Evolutionary conservation across 1,140 invertebrate genomes (phyloP), one percentile per base, ranked within the genome.

Genomic region (Magallana ariakensis): DNA sequence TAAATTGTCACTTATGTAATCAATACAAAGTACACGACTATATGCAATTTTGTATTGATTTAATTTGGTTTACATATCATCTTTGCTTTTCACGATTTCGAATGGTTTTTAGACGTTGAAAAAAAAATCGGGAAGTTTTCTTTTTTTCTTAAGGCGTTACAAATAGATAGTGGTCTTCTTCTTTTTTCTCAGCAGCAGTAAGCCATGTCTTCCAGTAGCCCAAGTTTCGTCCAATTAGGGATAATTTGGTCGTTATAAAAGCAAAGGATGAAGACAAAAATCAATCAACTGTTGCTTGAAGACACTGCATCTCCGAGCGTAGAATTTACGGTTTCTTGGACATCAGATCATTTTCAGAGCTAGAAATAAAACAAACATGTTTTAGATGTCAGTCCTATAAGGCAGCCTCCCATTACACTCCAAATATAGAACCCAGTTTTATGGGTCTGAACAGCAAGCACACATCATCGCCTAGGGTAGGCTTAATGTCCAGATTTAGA

Each of bases 201-300:
- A 16, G n/a, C 22, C 6, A 66, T 19, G 22, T 22, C n/a, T 66
- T 62, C 58, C 13, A 26, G 26, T 75, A 75, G 66, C 10, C 33
- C 33, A 19, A 13, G 66, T 75, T 75, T 75, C 22, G 66, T 75
- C 66, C 66, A 75, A 75, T 75, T 75, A 75, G 33, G 66, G 66
- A 75, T 26, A 75, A 75, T 75, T 75, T 75, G 66, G 66, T 75
- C 66, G 66, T 75, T 26, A 75, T 75, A 26, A 75, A 75, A 22
- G 66, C 66, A 75, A 75, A 75, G 66, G 22, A 75, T 75, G 33
- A 75, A 22, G 19, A 19, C 19, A 75, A 75, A 75, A 75, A 26
- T 26, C 22, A 75, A 26, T 75, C 66, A 19, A 33, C 26, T 75
- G 22, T n/a, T 60, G 22, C 22, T 75, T 75, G 22, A 26, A 75